Percentiles rank a stretch among this genome's conserved stretches.
These are phyloP conservation scores for Lutraria rhynchaena DNA, from an alignment of 1,140 invertebrate genomes.

Conservation along the genomic window DNA sequence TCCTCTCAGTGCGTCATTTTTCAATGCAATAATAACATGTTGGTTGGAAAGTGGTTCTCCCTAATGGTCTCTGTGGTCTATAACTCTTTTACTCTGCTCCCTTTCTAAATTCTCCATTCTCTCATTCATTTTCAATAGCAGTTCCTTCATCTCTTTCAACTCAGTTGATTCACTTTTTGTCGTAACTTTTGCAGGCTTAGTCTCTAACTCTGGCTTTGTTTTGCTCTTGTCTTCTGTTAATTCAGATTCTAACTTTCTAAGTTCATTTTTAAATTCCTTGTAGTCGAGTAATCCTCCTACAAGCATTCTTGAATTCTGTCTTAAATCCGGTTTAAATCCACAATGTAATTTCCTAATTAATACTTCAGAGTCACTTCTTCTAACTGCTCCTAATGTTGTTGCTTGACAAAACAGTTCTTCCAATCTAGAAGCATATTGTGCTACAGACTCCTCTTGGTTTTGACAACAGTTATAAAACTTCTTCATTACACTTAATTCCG, in stretches of 20 bases:
- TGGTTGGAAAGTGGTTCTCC: background rate
- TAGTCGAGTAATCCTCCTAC: too few species aligned
- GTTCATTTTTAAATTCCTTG: too few species aligned
- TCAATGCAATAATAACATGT: background rate
- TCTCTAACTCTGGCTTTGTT: background rate
- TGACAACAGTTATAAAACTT: constrained; percentile 21
- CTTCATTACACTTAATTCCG: background rate
- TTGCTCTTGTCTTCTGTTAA: background rate
- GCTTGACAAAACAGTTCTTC: constrained; percentile 11
- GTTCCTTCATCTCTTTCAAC: constrained; percentile 5
- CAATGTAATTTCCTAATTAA: too few species aligned
- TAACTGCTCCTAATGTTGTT: background rate
- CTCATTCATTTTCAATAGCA: constrained; percentile 8
- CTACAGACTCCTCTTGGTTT: background rate
- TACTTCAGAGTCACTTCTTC: too few species aligned
- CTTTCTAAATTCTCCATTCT: constrained; percentile 17
- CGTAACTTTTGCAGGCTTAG: background rate
- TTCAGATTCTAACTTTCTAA: background rate
- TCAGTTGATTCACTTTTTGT: constrained; percentile 8
- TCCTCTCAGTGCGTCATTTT: constrained; percentile 14
- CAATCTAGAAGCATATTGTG: background rate
- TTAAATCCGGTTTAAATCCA: too few species aligned
- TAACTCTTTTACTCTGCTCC: background rate
- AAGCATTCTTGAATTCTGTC: too few species aligned
- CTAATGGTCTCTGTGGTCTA: constrained; percentile 12